Conservation (phyloP, 2,888 invertebrate species). For the Andrena camellia region DNA sequence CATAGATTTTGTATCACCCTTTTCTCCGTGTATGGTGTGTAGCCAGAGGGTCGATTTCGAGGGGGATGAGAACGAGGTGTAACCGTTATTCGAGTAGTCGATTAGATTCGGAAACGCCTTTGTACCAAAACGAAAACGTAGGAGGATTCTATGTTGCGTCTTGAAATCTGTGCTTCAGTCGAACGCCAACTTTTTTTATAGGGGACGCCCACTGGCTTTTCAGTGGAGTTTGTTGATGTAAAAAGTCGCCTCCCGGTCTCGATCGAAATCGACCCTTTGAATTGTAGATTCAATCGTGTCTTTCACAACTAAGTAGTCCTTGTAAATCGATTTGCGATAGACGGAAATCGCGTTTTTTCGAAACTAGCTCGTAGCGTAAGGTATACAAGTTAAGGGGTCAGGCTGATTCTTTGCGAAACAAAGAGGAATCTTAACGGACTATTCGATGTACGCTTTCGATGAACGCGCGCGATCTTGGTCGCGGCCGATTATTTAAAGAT, state of each 20-base stretch:
- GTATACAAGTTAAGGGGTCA: constrained; percentile 19
- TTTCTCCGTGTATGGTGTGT: constrained; percentile 76
- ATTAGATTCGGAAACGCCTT: neutral
- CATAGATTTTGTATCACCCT: constrained; percentile 82
- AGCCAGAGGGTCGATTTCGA: constrained; percentile 64
- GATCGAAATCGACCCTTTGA: constrained; percentile 63
- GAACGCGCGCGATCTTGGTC: constrained; percentile 53
- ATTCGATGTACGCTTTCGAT: constrained; percentile 60
- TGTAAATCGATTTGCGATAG: constrained; percentile 63
- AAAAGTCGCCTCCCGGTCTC: constrained; percentile 10
- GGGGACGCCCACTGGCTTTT: neutral
- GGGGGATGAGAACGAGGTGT: neutral
- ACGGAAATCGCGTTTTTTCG: constrained; percentile 56
- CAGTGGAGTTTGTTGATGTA: neutral
- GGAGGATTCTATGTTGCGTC: neutral
- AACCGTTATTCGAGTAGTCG: neutral
- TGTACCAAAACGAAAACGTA: neutral
- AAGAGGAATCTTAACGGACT: constrained; percentile 20
- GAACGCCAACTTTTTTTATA: neutral
- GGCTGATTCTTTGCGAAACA: constrained; percentile 20
- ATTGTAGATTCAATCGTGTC: constrained; percentile 77
- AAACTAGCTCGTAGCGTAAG: constrained; percentile 41
- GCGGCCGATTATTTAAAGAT: constrained; percentile 62
- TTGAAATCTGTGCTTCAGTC: neutral
- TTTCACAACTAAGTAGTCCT: constrained; percentile 76